Conservation (phyloP, 2,888 invertebrate genomes). For the Melipona bicolor region DNA sequence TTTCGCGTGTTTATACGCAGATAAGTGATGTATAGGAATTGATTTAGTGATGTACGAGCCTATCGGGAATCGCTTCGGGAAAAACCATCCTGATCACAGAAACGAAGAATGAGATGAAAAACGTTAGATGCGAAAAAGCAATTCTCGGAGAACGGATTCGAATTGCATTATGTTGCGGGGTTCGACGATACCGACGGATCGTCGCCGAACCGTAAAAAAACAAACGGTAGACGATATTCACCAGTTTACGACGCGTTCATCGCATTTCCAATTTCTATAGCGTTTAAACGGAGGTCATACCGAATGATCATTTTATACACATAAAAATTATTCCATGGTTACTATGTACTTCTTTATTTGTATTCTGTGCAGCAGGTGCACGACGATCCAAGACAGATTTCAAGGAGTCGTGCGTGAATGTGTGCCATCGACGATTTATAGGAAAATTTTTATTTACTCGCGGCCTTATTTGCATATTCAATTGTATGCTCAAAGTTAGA, state of each 20-base stretch:
- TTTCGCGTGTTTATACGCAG: conserved; percentile 14
- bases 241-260: not conserved
- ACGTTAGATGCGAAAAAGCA: conserved; percentile 35
- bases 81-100: conserved; percentile 25
- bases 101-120: not conserved
- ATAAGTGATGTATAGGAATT: conserved; percentile 10
- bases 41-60: conserved; percentile 4
- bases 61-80: conserved; percentile 2
- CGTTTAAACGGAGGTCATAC: not conserved
- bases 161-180: not conserved
- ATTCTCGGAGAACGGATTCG: conserved; percentile 19
- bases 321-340: conserved; percentile 2
- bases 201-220: not conserved
- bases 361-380: conserved; percentile 5
- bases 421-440: conserved; percentile 40
- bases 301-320: not conserved
- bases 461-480: conserved; percentile 25
- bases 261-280: not conserved
- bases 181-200: not conserved
- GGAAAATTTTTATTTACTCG: conserved; percentile 29
- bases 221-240: not conserved
- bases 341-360: conserved; percentile 1
- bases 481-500: conserved; percentile 15
- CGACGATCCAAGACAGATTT: conserved; percentile 18
- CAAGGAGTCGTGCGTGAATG: conserved; percentile 32